Conservation (phyloP, 2,797 vertebrate species). For the Microctenopoma stevenorrisi region DNA sequence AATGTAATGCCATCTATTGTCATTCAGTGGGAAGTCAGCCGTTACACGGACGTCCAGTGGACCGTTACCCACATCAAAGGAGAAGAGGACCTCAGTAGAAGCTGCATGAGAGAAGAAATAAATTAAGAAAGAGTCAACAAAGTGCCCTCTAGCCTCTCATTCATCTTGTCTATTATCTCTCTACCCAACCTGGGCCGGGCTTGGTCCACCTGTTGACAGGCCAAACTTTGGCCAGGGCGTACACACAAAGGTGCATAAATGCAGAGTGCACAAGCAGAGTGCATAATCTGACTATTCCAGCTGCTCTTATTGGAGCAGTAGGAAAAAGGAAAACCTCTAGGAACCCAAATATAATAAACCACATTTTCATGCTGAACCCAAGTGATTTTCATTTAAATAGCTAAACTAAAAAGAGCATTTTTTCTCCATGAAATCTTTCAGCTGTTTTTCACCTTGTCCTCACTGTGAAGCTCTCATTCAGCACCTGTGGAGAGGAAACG, state of each 20-base stretch:
- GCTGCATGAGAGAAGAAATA: slow-evolving; percentile 77
- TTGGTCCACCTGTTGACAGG: background rate
- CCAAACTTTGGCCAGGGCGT: background rate
- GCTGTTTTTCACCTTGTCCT: background rate
- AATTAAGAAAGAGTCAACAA: background rate
- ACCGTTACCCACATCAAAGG: slow-evolving; percentile 95
- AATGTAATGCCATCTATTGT: slow-evolving; percentile 92
- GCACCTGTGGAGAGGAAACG: background rate
- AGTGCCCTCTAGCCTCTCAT: background rate
- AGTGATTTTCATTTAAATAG: background rate
- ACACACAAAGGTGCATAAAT: background rate
- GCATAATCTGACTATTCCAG: background rate
- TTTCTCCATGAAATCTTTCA: background rate
- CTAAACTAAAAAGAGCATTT: background rate
- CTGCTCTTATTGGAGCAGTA: background rate
- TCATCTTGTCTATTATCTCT: background rate
- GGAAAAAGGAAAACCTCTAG: background rate
- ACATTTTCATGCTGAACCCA: background rate
- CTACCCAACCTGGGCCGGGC: background rate
- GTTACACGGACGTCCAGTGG: slow-evolving; percentile 86
- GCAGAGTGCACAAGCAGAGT: background rate
- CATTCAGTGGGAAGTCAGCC: slow-evolving; percentile 83
- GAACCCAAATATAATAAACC: no score
- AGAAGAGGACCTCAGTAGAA: slow-evolving; percentile 89
- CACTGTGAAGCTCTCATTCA: background rate